Conservation (phyloP, 2,888 invertebrate species). For the Zygaena filipendulae region DNA sequence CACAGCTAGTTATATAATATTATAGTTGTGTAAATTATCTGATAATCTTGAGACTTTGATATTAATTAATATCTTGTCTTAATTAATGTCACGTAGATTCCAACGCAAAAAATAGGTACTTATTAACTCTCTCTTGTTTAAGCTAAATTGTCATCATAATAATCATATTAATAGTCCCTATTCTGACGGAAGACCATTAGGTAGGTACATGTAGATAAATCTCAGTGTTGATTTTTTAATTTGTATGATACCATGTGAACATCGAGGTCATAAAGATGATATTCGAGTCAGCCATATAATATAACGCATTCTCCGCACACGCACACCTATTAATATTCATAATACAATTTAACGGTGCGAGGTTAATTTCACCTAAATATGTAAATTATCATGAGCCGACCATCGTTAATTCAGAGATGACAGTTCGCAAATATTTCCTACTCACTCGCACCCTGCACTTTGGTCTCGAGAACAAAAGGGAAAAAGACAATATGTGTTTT, state of each 20-base stretch:
- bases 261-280: slow-evolving; percentile 49
- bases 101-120: too few species aligned
- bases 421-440: slow-evolving; percentile 55
- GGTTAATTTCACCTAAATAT: slow-evolving; percentile 70
- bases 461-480: slow-evolving; percentile 26
- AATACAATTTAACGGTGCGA: slow-evolving; percentile 66
- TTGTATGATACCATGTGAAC: slow-evolving; percentile 27
- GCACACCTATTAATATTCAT: slow-evolving; percentile 64
- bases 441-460: slow-evolving; percentile 24
- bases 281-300: slow-evolving; percentile 37
- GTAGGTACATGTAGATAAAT: too few species aligned
- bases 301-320: slow-evolving; percentile 41
- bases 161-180: too few species aligned
- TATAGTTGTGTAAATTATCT: too few species aligned
- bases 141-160: too few species aligned
- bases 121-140: too few species aligned
- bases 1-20: too few species aligned
- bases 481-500: slow-evolving; percentile 41
- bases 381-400: slow-evolving; percentile 71
- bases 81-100: too few species aligned
- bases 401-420: slow-evolving; percentile 65
- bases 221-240: too few species aligned
- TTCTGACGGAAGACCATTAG: too few species aligned
- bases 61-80: too few species aligned
- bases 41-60: too few species aligned